Percentiles rank a stretch among this genome's conserved stretches.
Conservation (phyloP, 2,797 vertebrate species). For the Poecile montanus region DNA sequence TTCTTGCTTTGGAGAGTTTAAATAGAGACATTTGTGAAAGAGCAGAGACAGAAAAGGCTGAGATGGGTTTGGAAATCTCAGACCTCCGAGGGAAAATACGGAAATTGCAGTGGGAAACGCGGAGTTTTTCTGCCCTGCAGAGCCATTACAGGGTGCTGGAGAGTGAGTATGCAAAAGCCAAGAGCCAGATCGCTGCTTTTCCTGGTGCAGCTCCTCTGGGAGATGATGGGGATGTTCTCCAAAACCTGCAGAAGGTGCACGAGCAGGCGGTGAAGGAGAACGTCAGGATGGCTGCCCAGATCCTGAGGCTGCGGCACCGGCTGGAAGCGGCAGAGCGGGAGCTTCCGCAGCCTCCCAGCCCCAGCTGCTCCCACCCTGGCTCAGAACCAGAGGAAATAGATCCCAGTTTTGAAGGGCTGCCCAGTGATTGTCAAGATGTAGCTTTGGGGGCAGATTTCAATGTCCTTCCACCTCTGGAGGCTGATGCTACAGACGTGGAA, state of each 20-base stretch:
- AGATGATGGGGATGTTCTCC: conserved; percentile 63
- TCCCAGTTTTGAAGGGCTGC: not conserved
- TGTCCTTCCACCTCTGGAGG: not conserved
- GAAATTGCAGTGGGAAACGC: conserved; percentile 69
- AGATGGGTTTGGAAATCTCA: conserved; percentile 76
- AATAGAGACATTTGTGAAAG: conserved; percentile 66
- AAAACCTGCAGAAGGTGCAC: conserved; percentile 62
- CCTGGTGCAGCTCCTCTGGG: conserved; percentile 41
- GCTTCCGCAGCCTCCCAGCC: not conserved
- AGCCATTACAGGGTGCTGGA: conserved; percentile 9
- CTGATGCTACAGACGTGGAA: conserved; percentile 39
- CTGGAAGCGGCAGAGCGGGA: not conserved
- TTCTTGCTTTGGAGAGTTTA: conserved; percentile 70
- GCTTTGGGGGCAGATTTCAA: not conserved
- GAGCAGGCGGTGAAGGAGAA: conserved; percentile 73
- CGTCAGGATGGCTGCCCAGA: conserved; percentile 61
- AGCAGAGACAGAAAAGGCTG: conserved; percentile 70
- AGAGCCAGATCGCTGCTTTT: conserved; percentile 35
- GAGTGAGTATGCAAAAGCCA: conserved; percentile 49
- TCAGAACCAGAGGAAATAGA: not conserved
- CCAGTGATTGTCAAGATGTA: not conserved
- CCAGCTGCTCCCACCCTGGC: not conserved
- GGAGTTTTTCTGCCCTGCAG: not conserved
- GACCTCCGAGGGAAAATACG: conserved; percentile 72
- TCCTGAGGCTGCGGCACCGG: conserved; percentile 57